Percentiles rank a stretch among this genome's conserved stretches.
phyloP scores from a whole-genome alignment of 2,888 invertebrate species.

The Limnephilus lunatus region DNA sequence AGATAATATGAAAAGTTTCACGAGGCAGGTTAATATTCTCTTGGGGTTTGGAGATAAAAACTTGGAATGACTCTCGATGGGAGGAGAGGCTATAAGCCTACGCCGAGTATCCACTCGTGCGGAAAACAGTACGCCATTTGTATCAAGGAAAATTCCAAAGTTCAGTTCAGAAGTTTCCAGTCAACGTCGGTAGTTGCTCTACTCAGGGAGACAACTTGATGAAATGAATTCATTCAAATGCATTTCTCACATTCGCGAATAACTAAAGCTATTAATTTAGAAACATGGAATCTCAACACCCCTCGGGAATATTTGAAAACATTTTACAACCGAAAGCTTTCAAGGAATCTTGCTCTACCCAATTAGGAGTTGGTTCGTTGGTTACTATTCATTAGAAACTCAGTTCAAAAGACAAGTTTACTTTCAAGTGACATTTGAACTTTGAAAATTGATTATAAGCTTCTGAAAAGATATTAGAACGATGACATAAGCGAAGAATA shows the following conservation, averaged over 20 bases:
- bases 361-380: neutral
- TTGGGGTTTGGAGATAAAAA: constrained; percentile 11
- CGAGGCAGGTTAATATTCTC: constrained; percentile 27
- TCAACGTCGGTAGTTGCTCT: neutral
- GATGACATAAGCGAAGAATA: neutral
- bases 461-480: neutral
- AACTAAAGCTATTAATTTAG: neutral
- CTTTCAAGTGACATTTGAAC: neutral
- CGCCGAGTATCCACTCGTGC: constrained; percentile 30
- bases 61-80: constrained; percentile 26
- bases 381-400: neutral
- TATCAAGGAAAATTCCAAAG: constrained; percentile 17
- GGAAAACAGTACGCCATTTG: constrained; percentile 45
- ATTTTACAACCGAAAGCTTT: neutral
- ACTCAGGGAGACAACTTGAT: neutral
- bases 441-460: neutral
- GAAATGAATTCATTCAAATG: neutral
- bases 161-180: constrained; percentile 3
- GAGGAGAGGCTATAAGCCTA: constrained; percentile 16
- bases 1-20: constrained; percentile 29
- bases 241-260: neutral
- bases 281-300: neutral
- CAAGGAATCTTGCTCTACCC: neutral
- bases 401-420: neutral
- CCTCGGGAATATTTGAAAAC: neutral